Evolutionary conservation across 2,797 vertebrate genomes (phyloP), one percentile per base, ranked within the genome.

Genomic region (Chelmon rostratus): DNA sequence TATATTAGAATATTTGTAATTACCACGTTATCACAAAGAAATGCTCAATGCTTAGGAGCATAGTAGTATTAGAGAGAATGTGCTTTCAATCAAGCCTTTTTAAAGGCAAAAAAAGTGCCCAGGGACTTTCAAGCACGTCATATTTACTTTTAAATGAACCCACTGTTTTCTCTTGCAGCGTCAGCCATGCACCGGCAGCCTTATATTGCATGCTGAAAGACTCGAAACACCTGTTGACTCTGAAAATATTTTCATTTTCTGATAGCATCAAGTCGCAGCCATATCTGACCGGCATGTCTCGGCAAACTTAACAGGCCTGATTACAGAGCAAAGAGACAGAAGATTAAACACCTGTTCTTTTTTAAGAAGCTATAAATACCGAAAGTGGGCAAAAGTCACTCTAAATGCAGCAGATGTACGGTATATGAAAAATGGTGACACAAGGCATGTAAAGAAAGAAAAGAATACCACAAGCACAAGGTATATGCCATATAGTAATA

Each of bases 181-280:
- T n/a, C 9, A 59, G 74, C 49, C 54, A 38, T n/a, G 46, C 44
- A 31, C 56, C 33, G 58, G 28, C 37, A 15, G 37, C 0, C 0
- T 64, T 21, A 31, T 6, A 8, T 47, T 54, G 35, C 42, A 37
- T 44, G 37, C 16, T 21, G 25, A 86, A 73, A 59, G 61, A 86
- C 40, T 25, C 3, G 21, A 49, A 85, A 78, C 86, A 91, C 83
- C 87, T 87, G 89, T 85, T 79, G 72, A 52, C 42, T 79, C 58
- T 68, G 37, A 80, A 86, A 85, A 86, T 87, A 81, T 87, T 89
- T 88, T 72, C 42, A 86, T 82, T 84, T 73, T 83, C 56, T 83
- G 81, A 90, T 86, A 73, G 57, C 64, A 82, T 82, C 69, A 25
- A 73, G 49, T 42, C 62, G 52, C 72, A 38, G 38, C 67, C 35